These are phyloP conservation scores for Pristionchus japonicus DNA, from an alignment of 2,888 invertebrate species.

Conservation along the genomic window DNA sequence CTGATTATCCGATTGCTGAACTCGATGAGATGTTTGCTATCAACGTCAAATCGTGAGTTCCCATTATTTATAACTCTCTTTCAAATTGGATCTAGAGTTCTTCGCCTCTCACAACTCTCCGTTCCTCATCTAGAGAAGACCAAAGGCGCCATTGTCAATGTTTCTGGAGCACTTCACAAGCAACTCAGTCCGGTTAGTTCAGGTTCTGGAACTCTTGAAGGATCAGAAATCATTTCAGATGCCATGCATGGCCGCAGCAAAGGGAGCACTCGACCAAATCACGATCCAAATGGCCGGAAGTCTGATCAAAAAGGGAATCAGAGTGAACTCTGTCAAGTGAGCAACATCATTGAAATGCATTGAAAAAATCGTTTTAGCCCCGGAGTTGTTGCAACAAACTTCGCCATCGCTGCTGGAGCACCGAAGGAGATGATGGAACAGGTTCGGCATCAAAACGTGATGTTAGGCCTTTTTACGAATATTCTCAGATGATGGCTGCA, in stretches of 20 bases:
- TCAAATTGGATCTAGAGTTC: background rate
- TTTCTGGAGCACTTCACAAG: slow-evolving; percentile 2
- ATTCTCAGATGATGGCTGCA: background rate
- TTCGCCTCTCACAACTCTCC: slow-evolving; percentile 4
- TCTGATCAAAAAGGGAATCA: slow-evolving; percentile 5
- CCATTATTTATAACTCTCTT: background rate
- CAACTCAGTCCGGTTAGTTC: background rate
- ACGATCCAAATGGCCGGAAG: slow-evolving; percentile 1
- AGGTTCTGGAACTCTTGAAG: background rate
- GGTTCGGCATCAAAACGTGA: background rate
- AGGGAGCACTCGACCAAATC: background rate
- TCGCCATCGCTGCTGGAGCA: background rate
- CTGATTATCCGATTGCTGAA: background rate
- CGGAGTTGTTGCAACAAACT: background rate
- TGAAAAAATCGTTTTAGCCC: background rate
- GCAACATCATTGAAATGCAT: background rate
- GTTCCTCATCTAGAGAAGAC: slow-evolving; percentile 17
- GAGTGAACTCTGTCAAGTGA: background rate
- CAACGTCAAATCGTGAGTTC: slow-evolving; percentile 5
- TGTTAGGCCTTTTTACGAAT: too few species aligned
- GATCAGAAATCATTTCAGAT: background rate
- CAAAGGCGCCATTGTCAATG: background rate
- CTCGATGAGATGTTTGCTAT: background rate
- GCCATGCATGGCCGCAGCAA: background rate
- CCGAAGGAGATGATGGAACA: background rate